These are phyloP conservation scores for Cheiracanthium punctorium DNA, from an alignment of 2,888 invertebrate genomes.

Conservation along the genomic window DNA sequence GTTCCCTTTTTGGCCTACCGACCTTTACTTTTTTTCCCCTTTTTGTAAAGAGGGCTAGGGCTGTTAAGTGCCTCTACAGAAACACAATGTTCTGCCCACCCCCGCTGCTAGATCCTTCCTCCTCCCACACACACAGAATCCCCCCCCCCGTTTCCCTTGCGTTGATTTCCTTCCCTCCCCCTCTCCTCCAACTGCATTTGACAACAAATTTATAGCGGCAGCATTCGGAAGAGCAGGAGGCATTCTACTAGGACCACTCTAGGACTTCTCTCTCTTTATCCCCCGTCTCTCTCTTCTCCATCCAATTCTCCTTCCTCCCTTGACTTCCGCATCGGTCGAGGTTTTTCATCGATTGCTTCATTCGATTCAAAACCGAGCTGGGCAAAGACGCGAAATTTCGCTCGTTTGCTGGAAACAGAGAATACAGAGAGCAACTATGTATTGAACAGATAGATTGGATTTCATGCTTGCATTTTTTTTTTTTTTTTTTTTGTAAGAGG, in stretches of 20 bases:
- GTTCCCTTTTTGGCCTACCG: slow-evolving; percentile 54
- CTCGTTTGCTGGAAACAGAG: too few relatives aligned
- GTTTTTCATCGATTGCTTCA: background rate
- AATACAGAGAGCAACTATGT: too few relatives aligned
- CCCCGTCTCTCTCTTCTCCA: background rate
- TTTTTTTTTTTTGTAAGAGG: too few relatives aligned
- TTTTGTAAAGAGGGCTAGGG: slow-evolving; percentile 29
- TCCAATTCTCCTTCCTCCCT: background rate
- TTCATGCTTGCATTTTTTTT: too few relatives aligned
- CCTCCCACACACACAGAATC: background rate
- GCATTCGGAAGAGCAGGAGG: background rate
- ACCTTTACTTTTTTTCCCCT: slow-evolving; percentile 55
- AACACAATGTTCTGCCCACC: slow-evolving; percentile 19
- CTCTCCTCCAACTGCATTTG: background rate
- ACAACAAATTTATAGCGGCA: slow-evolving; percentile 3
- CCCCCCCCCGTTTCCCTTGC: too few relatives aligned
- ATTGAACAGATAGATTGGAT: too few relatives aligned
- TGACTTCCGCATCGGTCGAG: slow-evolving; percentile 13
- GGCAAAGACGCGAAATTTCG: too few relatives aligned
- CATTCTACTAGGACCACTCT: too few relatives aligned
- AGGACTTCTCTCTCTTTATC: too few relatives aligned
- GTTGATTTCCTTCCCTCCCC: background rate
- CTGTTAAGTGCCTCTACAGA: slow-evolving; percentile 63
- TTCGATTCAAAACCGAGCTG: too few relatives aligned
- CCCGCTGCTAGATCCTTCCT: background rate